Evolutionary conservation across 2,797 vertebrate genomes (phyloP).

Genomic region (Sandelia bainsii): DNA sequence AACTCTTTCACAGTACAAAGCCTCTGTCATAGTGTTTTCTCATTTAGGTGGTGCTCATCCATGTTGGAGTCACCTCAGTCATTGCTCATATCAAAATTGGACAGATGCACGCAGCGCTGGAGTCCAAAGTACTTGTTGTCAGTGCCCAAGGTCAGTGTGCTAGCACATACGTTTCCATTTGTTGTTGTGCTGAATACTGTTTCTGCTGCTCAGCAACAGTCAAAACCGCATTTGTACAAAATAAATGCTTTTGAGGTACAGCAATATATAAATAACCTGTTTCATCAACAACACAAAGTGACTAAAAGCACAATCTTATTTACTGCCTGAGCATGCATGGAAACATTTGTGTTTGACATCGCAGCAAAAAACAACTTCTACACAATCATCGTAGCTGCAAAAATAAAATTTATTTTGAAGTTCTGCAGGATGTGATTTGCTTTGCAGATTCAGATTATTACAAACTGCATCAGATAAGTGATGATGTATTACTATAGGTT

Average conservation of each 20-base stretch:
- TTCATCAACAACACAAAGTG: background rate
- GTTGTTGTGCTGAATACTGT: too few species aligned
- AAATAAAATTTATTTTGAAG: too few species aligned
- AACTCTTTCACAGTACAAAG: background rate
- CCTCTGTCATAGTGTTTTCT: conserved; percentile 5
- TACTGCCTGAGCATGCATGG: background rate
- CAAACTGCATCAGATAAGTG: too few species aligned
- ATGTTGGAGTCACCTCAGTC: conserved; percentile 83
- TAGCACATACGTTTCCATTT: background rate
- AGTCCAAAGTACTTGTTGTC: conserved; percentile 83
- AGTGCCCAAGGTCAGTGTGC: conserved; percentile 81
- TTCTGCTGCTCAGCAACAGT: background rate
- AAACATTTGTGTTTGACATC: background rate
- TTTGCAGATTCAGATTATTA: too few species aligned
- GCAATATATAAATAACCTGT: background rate
- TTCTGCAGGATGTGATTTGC: too few species aligned
- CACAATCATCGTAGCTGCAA: too few species aligned
- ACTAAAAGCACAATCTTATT: background rate
- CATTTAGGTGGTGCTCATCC: conserved; percentile 83
- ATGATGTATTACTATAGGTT: too few species aligned
- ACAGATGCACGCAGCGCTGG: conserved; percentile 84
- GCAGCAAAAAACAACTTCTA: background rate
- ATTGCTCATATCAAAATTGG: conserved; percentile 87
- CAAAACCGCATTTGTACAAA: background rate
- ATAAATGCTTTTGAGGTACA: background rate